Percentiles rank a stretch among this genome's conserved stretches.
Evolutionary conservation across 2,888 invertebrate genomes (phyloP).

Genomic region (Chrysolina haemoptera): DNA sequence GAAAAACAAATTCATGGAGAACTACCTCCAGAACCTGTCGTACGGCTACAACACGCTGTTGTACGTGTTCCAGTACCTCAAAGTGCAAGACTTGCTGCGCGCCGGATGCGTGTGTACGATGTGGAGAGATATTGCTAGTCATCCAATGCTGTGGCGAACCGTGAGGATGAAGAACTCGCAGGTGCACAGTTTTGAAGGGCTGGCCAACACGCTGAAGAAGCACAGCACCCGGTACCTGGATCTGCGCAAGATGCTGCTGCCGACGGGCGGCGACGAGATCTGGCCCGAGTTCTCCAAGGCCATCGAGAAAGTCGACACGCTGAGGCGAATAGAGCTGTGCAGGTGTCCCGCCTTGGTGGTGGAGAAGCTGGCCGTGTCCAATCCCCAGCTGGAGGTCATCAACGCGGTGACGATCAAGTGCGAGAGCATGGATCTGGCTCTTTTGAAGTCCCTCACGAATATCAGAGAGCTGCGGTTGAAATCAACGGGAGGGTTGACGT

Average conservation of each 20-base stretch:
- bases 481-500: conserved; percentile 77
- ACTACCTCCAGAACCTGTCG: conserved; percentile 70
- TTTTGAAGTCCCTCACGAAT: conserved; percentile 74
- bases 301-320: conserved; percentile 73
- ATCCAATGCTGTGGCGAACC: conserved; percentile 83
- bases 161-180: conserved; percentile 89
- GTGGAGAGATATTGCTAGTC: conserved; percentile 82
- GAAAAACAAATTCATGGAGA: conserved; percentile 64
- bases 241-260: conserved; percentile 85
- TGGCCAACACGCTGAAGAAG: conserved; percentile 79
- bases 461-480: conserved; percentile 84
- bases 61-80: conserved; percentile 85
- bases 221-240: conserved; percentile 85
- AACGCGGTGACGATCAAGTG: conserved; percentile 83
- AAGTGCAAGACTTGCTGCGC: conserved; percentile 84
- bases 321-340: conserved; percentile 75
- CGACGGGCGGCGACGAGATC: conserved; percentile 75
- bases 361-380: conserved; percentile 77
- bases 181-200: conserved; percentile 84
- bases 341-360: conserved; percentile 81
- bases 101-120: conserved; percentile 84
- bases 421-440: conserved; percentile 76
- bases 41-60: conserved; percentile 72
- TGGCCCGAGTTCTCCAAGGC: conserved; percentile 81
- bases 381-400: conserved; percentile 77